Evolutionary conservation across 2,797 vertebrate genomes (phyloP), one percentile per base, ranked within the genome.

Genomic region (Corythornis leucogaster): DNA sequence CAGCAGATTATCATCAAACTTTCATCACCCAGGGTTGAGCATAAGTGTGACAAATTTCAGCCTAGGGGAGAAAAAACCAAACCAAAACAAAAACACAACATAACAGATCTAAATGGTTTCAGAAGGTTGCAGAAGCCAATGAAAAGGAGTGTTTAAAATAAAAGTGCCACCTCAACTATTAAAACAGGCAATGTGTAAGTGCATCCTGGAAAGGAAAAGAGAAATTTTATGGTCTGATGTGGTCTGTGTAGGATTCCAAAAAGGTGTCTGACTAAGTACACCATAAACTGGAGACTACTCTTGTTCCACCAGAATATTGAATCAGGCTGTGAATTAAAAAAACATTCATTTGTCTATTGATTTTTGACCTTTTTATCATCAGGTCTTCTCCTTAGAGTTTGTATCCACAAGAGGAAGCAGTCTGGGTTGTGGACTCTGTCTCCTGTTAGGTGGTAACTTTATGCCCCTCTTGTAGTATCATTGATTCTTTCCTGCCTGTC

Each of bases 101-200:
- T 40, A 15, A 33, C 31, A 55, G 17, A 26, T 82, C 71, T 30
- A 82, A 93, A 90, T 67, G 15, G 18, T 81, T 92, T 90, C 64
- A 85, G 84, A 89, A 80, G 51, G 31, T 53, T 92, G 50, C 66
- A 58, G 73, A 91, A 95, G 43, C 70, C 91, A 93, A 40, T 71
- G 51, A 85, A 89, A 94, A 89, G 64, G 80, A 83, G 42, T 35
- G 48, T 67, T 90, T 87, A 64, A 85, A 92, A 87, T 88, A 78
- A 77, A 89, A 96, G 8, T 64, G 33, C n/a, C 57, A 85, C 53
- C 45, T 95, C 83, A 80, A 48, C 81, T 91, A 69, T 59, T 89
- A 87, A 87, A 83, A 53, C 58, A 91, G 61, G 30, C 77, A 87
- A 68, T 0, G 2, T 74, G 6, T 80, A 90, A 94, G 83, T 75